phyloP scores from a whole-genome alignment of 1,140 invertebrate species.

The Drosophila subobscura region DNA sequence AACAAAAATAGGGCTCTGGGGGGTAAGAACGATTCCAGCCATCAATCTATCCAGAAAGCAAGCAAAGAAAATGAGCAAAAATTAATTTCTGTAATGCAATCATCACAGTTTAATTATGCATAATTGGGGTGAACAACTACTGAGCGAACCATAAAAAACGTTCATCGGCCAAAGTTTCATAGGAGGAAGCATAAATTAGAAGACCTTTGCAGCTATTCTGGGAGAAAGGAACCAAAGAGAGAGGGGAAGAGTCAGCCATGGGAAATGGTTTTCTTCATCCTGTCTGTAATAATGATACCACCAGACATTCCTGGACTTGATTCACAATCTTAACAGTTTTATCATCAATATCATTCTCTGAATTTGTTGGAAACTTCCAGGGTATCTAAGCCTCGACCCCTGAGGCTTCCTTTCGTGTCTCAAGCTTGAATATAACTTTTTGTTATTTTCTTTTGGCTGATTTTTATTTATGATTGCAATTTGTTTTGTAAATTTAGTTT shows the following conservation, averaged over 20 bases:
- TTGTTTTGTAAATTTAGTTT: conserved; percentile 71
- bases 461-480: conserved; percentile 78
- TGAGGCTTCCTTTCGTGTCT: too few relatives aligned
- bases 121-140: conserved; percentile 46
- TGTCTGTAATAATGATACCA: too few relatives aligned
- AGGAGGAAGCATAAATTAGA: too few relatives aligned
- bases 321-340: too few relatives aligned
- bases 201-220: too few relatives aligned
- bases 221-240: too few relatives aligned
- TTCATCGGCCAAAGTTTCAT: conserved; percentile 24
- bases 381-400: too few relatives aligned
- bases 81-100: conserved; percentile 57
- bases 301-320: too few relatives aligned
- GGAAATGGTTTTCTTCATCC: too few relatives aligned
- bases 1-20: not conserved
- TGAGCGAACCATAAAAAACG: conserved; percentile 18
- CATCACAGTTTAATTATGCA: conserved; percentile 61
- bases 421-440: conserved; percentile 8
- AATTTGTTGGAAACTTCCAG: too few relatives aligned
- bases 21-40: conserved; percentile 30
- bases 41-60: conserved; percentile 1
- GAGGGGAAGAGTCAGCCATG: too few relatives aligned
- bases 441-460: conserved; percentile 26
- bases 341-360: too few relatives aligned
- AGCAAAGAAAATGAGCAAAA: conserved; percentile 61